Percentiles rank a stretch among this genome's conserved stretches.
Conservation (phyloP, 37 sponge, comb jelly and placozoan species). For the Spongilla lacustris region DNA sequence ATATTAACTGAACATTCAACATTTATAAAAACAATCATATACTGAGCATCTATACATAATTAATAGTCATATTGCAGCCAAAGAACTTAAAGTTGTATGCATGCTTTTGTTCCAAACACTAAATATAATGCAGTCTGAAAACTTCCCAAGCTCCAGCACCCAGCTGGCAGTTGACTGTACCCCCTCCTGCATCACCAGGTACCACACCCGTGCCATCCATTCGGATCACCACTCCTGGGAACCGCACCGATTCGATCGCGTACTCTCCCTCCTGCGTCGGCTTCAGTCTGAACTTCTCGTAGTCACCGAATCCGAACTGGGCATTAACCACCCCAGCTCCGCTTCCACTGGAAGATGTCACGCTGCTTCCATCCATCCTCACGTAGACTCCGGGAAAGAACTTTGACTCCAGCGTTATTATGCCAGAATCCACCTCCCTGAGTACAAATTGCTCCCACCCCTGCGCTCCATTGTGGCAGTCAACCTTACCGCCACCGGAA, state of each 20-base stretch:
- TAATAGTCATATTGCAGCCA: no score
- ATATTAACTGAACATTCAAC: no score
- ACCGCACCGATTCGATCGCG: neutral
- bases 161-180: neutral
- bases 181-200: slow-evolving; percentile 22
- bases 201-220: slow-evolving; percentile 23
- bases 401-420: neutral
- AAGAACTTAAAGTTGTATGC: no score
- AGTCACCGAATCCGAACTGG: neutral
- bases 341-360: neutral
- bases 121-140: neutral
- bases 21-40: no score
- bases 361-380: slow-evolving; percentile 1
- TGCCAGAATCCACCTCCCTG: neutral
- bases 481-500: neutral
- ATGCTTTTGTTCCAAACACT: neutral
- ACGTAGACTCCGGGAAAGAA: neutral
- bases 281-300: neutral
- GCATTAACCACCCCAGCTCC: neutral
- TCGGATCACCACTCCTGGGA: slow-evolving; percentile 1
- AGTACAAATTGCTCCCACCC: neutral
- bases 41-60: no score
- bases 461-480: neutral
- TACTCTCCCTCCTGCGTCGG: neutral
- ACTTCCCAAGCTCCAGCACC: neutral